phyloP scores from a whole-genome alignment of 2,888 invertebrate genomes.

The Invenusta paracnida region DNA sequence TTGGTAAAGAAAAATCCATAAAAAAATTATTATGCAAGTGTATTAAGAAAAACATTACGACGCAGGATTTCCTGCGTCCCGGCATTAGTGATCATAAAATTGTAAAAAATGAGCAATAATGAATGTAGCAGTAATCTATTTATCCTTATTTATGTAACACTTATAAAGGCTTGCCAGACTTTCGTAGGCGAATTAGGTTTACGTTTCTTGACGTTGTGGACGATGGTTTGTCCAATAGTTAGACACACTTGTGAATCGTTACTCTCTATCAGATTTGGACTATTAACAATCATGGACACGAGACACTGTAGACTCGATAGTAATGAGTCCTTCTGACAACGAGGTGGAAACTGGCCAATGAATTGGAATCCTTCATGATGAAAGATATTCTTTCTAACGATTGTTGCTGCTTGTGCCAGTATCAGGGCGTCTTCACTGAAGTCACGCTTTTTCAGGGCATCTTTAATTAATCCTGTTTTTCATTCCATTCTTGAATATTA shows the following conservation, averaged over 20 bases:
- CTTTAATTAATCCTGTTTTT: conserved; percentile 34
- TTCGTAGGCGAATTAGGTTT: background rate
- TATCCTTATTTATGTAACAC: too few species aligned
- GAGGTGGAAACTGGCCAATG: conserved; percentile 27
- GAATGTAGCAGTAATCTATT: too few species aligned
- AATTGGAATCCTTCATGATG: conserved; percentile 15
- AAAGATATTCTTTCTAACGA: conserved; percentile 22
- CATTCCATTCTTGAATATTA: conserved; percentile 42
- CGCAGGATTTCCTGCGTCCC: too few species aligned
- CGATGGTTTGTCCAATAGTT: conserved; percentile 7
- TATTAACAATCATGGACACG: background rate
- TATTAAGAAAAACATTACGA: too few species aligned
- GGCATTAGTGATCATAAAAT: too few species aligned
- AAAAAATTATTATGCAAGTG: too few species aligned
- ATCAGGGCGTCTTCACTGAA: too few species aligned
- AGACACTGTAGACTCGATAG: conserved; percentile 34
- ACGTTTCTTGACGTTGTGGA: background rate
- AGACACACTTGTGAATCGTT: background rate
- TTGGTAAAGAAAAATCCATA: too few species aligned
- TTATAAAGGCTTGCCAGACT: too few species aligned
- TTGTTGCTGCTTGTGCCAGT: background rate
- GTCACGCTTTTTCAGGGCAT: background rate
- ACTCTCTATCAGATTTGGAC: background rate
- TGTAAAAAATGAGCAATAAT: too few species aligned
- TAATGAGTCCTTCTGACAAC: conserved; percentile 38